Evolutionary conservation across 2,797 vertebrate genomes (phyloP).

Genomic region (Brotogeris chrysoptera): DNA sequence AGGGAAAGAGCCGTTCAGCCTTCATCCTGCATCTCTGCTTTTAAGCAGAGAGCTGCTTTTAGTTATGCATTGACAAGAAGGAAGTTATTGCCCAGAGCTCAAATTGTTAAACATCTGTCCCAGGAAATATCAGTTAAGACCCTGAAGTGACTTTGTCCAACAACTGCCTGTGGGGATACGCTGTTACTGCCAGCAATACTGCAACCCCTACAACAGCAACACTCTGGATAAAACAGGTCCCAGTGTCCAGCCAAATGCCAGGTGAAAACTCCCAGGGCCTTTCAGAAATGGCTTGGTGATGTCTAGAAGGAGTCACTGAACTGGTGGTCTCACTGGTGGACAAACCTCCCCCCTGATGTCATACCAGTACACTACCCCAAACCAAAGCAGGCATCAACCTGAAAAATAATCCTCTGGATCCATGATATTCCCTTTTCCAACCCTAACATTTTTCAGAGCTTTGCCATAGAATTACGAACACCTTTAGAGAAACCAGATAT

Average conservation of each 20-base stretch:
- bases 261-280: background rate
- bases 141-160: background rate
- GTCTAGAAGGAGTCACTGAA: background rate
- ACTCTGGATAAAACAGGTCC: background rate
- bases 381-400: background rate
- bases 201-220: background rate
- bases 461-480: background rate
- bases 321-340: background rate
- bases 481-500: conserved; percentile 22
- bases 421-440: background rate
- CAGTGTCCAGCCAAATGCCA: background rate
- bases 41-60: background rate
- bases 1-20: background rate
- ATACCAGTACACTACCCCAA: background rate
- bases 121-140: background rate
- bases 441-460: background rate
- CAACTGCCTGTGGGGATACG: background rate
- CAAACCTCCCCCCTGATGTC: background rate
- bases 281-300: background rate
- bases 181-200: background rate
- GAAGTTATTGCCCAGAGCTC: background rate
- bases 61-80: background rate
- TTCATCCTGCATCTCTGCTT: background rate
- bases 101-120: background rate
- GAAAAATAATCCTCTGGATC: background rate